A percentile compares a stretch with the other conserved stretches of the same genome.
Conservation (phyloP, 2,797 vertebrate genomes). For the Acanthornis magna region DNA sequence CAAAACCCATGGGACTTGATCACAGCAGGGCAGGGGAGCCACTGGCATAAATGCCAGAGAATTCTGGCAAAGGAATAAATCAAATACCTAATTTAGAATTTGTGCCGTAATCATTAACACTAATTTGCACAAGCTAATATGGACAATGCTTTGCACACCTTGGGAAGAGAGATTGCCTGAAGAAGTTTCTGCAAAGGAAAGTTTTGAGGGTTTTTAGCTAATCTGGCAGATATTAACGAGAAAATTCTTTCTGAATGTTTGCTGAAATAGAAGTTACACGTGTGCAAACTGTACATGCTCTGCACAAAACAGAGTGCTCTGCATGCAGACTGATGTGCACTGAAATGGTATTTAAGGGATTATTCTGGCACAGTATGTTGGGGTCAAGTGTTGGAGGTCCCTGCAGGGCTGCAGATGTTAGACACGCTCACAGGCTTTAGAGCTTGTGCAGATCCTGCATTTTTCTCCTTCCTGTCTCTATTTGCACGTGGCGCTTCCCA, state of each 20-base stretch:
- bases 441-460: background rate
- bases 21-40: background rate
- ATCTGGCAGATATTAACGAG: background rate
- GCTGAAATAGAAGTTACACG: accelerated
- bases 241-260: background rate
- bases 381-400: background rate
- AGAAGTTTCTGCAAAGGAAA: background rate
- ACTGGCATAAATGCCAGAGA: background rate
- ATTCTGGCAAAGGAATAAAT: background rate
- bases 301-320: background rate
- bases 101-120: background rate
- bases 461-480: background rate
- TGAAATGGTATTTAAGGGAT: background rate
- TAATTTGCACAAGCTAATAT: background rate
- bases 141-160: accelerated
- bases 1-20: background rate
- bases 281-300: background rate
- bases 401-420: background rate
- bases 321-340: accelerated
- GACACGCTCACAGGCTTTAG: background rate
- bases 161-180: background rate
- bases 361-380: background rate
- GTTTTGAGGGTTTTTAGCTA: background rate
- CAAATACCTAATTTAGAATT: background rate
- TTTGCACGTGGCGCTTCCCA: accelerated